These are phyloP conservation scores for Mayetiola destructor DNA, from an alignment of 2,888 invertebrate species.

Conservation along the genomic window DNA sequence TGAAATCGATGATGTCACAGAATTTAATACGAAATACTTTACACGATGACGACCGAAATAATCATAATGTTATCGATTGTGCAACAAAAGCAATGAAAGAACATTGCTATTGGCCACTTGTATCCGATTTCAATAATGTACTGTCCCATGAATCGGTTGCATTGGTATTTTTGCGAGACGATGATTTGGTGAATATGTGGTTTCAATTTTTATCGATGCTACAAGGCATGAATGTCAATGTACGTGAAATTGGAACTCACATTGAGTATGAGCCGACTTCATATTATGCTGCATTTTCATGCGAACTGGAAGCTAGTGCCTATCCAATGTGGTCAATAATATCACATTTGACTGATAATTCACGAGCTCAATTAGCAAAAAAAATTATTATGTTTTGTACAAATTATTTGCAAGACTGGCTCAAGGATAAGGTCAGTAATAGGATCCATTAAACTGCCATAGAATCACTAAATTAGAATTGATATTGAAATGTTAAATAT, in stretches of 20 bases:
- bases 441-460: too few species aligned
- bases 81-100: constrained; percentile 86
- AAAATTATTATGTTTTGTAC: constrained; percentile 64
- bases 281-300: constrained; percentile 95
- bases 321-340: constrained; percentile 97
- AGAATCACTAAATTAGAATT: too few species aligned
- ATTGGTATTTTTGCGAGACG: constrained; percentile 73
- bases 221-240: constrained; percentile 97
- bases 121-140: constrained; percentile 92
- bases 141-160: constrained; percentile 86
- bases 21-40: constrained; percentile 76
- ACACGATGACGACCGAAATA: constrained; percentile 60
- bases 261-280: constrained; percentile 94
- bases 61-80: constrained; percentile 87
- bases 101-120: constrained; percentile 96
- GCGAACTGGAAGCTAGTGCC: constrained; percentile 91
- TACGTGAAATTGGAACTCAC: constrained; percentile 76
- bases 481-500: too few species aligned
- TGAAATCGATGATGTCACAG: constrained; percentile 85
- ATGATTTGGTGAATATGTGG: constrained; percentile 88
- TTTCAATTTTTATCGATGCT: constrained; percentile 86
- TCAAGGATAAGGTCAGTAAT: constrained; percentile 49
- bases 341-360: constrained; percentile 63
- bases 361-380: constrained; percentile 58
- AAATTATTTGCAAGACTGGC: constrained; percentile 71